Evolutionary conservation across 2,113 vertebrate species (phyloP).

Genomic region (Varanus salvator): DNA sequence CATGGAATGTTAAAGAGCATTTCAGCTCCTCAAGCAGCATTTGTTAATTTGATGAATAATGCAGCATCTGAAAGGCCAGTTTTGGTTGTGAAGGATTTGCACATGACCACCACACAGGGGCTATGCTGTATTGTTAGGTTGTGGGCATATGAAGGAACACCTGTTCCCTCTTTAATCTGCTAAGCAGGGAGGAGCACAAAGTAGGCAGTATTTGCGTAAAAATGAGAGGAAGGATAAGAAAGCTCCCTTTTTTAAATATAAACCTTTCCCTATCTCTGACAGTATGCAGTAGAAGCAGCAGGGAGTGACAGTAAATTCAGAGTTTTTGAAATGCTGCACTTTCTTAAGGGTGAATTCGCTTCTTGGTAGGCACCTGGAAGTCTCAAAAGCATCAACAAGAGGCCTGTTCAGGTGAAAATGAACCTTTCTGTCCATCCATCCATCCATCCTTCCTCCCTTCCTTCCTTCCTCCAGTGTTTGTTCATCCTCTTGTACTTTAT

Average conservation of each 20-base stretch:
- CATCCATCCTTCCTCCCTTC: neutral
- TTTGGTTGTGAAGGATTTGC: neutral
- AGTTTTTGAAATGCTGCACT: conserved; percentile 34
- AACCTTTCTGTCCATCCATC: neutral
- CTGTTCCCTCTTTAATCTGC: neutral
- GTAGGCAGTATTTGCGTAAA: neutral
- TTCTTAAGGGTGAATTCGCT: conserved; percentile 1
- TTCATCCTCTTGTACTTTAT: neutral
- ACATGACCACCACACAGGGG: neutral
- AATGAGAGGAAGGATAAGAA: neutral
- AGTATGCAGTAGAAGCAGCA: conserved; percentile 49
- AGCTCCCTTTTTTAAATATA: no score
- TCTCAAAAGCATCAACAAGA: neutral
- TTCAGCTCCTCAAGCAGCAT: neutral
- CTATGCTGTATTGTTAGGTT: neutral
- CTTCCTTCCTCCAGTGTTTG: neutral
- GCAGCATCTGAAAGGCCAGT: neutral
- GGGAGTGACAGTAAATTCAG: conserved; percentile 39
- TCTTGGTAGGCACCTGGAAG: fast-evolving
- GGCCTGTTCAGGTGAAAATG: fast-evolving
- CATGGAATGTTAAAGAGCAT: neutral
- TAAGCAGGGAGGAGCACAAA: neutral
- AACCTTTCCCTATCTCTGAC: conserved; percentile 59
- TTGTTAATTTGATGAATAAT: neutral
- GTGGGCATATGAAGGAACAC: neutral